Percentiles rank a stretch among this genome's conserved stretches.
Evolutionary conservation across 2,888 invertebrate species (phyloP).

Genomic region (Helicoverpa assulta): DNA sequence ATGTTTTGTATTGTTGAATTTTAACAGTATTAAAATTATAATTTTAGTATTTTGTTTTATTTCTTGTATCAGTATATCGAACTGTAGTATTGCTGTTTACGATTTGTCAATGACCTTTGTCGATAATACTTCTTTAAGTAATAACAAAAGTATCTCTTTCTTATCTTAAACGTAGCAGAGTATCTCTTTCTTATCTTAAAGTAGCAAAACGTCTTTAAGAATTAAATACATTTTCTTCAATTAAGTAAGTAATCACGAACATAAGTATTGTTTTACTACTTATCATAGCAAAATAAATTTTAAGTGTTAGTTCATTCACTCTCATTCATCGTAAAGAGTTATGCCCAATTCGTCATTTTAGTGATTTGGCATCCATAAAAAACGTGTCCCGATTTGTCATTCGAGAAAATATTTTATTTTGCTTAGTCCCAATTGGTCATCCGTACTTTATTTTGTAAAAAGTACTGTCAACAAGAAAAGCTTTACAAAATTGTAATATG

Average conservation of each 20-base stretch:
- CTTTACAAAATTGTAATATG: no score
- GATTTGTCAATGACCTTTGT: slow-evolving; percentile 13
- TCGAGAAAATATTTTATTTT: no score
- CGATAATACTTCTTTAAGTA: slow-evolving; percentile 24
- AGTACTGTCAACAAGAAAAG: no score
- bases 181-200: no score
- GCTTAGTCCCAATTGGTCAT: no score
- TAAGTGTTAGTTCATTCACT: not conserved
- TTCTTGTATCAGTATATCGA: slow-evolving; percentile 23
- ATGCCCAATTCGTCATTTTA: no score
- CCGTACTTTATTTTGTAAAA: no score
- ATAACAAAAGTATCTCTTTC: slow-evolving; percentile 1
- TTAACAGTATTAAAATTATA: slow-evolving; percentile 88
- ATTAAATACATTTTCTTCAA: not conserved
- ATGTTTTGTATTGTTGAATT: slow-evolving; percentile 88
- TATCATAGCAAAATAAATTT: not conserved
- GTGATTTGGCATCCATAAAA: no score
- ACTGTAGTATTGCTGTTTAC: slow-evolving; percentile 18
- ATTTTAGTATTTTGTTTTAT: slow-evolving; percentile 56
- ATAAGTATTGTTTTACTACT: not conserved
- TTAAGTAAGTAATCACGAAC: no score
- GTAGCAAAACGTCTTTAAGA: not conserved
- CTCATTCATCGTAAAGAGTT: not conserved
- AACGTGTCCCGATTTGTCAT: no score
- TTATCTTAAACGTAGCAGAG: not conserved